Evolutionary conservation across 2,797 vertebrate species (phyloP), one percentile per base, ranked within the genome.

Genomic region (Lemur catta): DNA sequence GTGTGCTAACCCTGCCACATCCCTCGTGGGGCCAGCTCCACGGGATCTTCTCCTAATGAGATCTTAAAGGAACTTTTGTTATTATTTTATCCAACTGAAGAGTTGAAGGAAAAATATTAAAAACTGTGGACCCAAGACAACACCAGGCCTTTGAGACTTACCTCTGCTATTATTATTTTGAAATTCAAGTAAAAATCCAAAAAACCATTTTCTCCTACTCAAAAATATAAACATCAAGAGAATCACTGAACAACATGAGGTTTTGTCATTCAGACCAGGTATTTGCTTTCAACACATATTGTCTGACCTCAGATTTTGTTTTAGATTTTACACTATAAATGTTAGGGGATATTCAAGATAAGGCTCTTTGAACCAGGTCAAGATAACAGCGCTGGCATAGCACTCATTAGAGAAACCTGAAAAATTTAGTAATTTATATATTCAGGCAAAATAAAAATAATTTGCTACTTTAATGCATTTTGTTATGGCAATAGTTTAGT

Each of bases 171-270:
- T 65, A 69, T 67, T 92, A 71, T 82, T 93, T 86, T 75, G 52
- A 93, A 96, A 96, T 97, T 96, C 24, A 94, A 90, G 87, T 63
- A 80, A 89, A 96, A 87, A 30, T 46, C 24, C 48, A 26, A 38
- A 78, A 79, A 82, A 43, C 15, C 7, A 4, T 74, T 78, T 90
- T 90, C 4, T 84, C 22, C 14, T 63, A 33, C 59, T 96, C 1
- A 85, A 89, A 76, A 69, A 20, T n/a, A 24, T 24, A 50, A 41
- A 48, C 43, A 79, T 79, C 17, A 81, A 67, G 74, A 91, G 48
- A 89, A 78, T 93, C 48, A 52, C 5, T 24, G 38, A 63, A 61
- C 3, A 82, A 10, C 4, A 28, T 26, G 57, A 94, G 41, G 15
- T 67, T 75, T 30, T 43, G 22, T n/a, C 55, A 18, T 75, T 72